Evolutionary conservation across 1,140 invertebrate species (phyloP), one percentile per base, ranked within the genome.

Genomic region (Acromyrmex charruanus): DNA sequence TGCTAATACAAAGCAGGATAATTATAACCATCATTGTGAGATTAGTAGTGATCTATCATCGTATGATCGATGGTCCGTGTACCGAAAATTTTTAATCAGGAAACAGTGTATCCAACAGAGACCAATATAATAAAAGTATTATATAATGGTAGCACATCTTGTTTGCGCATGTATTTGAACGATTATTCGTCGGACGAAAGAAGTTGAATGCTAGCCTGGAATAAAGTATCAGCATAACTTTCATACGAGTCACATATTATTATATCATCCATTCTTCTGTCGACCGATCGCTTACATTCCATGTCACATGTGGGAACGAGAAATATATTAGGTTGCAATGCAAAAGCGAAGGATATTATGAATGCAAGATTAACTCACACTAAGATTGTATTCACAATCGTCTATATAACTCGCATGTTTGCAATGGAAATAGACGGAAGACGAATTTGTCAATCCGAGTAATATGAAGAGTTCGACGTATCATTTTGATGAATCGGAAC

Each of bases 271-370:
- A 44, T 72, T 82, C 68, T 74, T 49, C 39, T 74, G 18, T 16
- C 39, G 68, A 82, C 61, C 80, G 80, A 61, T 82, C 68, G 68
- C 35, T 82, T 74, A 82, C 55, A 82, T 82, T 82, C 68, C 68
- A 39, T 72, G 80, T 82, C 55, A 28, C 53, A 16, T 49, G 68
- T 59, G 59, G 66, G 35, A 59, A 72, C 51, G 65, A 72, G 51
- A 72, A 49, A 74, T 39, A 39, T 82, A 74, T 82, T 74, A 74
- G 55, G 53, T 58, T 66, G 49, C 72, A 72, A 49, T 59, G 79
- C 35, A 31, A 53, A 72, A 51, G 66, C 53, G 44, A 25, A 58
- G 21, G 14, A 9, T 39, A 58, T 72, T 39, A 25, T 12, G 63
- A 79, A 28, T 21, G 55, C 18, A 14, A 55, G 68, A 66, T 82